Conservation (phyloP, 2,888 invertebrate species). For the Pseudoips prasinana region DNA sequence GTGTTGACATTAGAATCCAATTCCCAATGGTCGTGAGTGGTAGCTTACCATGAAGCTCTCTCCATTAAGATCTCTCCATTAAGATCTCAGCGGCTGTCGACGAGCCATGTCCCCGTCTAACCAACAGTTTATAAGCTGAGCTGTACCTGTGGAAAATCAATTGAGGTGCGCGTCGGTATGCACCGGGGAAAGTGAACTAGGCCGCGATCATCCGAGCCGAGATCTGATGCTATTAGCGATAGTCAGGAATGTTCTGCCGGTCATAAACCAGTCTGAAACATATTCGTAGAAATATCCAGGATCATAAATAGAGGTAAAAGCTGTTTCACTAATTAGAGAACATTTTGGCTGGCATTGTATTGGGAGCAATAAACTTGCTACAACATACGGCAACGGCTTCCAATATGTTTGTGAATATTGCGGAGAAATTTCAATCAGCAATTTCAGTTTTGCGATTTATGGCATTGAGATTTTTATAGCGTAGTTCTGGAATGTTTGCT, state of each 20-base stretch:
- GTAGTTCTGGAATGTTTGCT: conserved; percentile 44
- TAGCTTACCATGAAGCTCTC: conserved; percentile 28
- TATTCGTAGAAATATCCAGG: conserved; percentile 6
- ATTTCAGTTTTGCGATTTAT: conserved; percentile 24
- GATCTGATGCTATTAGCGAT: conserved; percentile 31
- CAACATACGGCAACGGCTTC: neutral
- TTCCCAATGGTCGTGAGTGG: conserved; percentile 35
- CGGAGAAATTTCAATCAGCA: conserved; percentile 11
- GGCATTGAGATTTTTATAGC: conserved; percentile 32
- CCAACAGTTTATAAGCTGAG: conserved; percentile 32
- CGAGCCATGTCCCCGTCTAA: conserved; percentile 30
- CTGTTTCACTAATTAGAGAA: conserved; percentile 2
- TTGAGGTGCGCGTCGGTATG: conserved; percentile 36
- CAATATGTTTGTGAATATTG: conserved; percentile 2
- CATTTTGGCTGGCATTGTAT: conserved; percentile 1
- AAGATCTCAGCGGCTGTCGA: conserved; percentile 41
- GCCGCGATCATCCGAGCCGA: conserved; percentile 21
- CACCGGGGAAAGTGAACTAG: conserved; percentile 36
- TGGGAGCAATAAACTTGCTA: neutral
- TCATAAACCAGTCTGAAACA: conserved; percentile 18
- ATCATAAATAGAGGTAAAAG: conserved; percentile 7
- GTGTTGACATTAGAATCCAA: conserved; percentile 35
- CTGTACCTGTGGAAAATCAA: conserved; percentile 38
- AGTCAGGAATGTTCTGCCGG: conserved; percentile 11
- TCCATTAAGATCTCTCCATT: conserved; percentile 44